phyloP scores from a whole-genome alignment of 2,797 vertebrate genomes.

The Malacoctenus gilli region DNA sequence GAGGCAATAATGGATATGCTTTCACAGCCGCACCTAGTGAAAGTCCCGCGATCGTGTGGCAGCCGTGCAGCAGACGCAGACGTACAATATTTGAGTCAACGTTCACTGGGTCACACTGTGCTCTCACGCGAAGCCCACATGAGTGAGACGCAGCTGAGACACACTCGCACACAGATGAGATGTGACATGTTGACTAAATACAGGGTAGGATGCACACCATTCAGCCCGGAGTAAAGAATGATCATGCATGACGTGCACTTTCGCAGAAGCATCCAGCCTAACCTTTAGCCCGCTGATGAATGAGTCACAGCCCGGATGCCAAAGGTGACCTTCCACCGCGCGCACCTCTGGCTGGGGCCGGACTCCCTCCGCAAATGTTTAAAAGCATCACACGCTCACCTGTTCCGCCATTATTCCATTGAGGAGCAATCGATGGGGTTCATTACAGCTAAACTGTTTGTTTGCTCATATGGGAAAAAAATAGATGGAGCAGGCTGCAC shows the following conservation, averaged over 20 bases:
- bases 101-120: slow-evolving; percentile 30
- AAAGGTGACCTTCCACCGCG: slow-evolving; percentile 44
- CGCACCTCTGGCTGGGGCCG: slow-evolving; percentile 11
- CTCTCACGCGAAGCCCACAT: slow-evolving; percentile 34
- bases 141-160: slow-evolving; percentile 52
- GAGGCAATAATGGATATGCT: slow-evolving; percentile 18
- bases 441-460: no score
- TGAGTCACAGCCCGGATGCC: slow-evolving; percentile 61
- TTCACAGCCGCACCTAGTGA: background rate
- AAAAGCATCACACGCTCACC: background rate
- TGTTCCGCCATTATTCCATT: background rate
- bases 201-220: slow-evolving; percentile 52
- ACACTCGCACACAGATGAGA: slow-evolving; percentile 51
- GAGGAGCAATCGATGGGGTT: no score
- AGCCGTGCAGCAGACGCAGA: slow-evolving; percentile 18
- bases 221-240: slow-evolving; percentile 59
- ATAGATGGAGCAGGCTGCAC: no score
- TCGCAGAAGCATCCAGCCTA: slow-evolving; percentile 53
- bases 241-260: slow-evolving; percentile 65
- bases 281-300: slow-evolving; percentile 62
- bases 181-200: slow-evolving; percentile 74
- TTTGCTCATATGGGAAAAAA: no score
- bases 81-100: slow-evolving; percentile 31
- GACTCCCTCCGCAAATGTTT: background rate
- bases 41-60: background rate